Base-by-base conservation (phyloP, 1,140 invertebrate genomes). In the Araneus ventricosus region DNA sequence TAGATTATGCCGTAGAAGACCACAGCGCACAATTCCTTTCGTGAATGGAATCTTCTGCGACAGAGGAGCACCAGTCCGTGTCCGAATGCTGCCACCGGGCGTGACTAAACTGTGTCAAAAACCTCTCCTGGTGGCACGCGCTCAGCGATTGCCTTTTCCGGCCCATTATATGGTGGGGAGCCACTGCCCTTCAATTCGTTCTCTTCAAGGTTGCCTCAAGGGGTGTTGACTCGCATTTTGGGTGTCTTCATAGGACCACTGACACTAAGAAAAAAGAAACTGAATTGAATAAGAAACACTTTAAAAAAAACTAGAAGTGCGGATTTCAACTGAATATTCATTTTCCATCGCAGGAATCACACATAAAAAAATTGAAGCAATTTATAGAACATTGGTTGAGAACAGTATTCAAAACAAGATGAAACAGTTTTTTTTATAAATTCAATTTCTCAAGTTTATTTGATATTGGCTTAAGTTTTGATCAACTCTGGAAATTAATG, bases 41-140 rank as follows among this genome's bases (percentile, higher is more conserved):
- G 30, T 24, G 57, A 61, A 61, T 34, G n/a, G 87, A 45, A 39
- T 75, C 63, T n/a, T 7, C 70, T 34, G 17, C 41, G 37, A 20
- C n/a, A 27, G 27, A 39, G 45, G 45, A 80, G 30, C 88, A 80
- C 22, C 41, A 20, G 52, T 57, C 88, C 88, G 70, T 79, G 30
- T 90, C 67, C 45, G 57, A 70, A 27, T 92, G 82, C 22, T 92
- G 82, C 80, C 90, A 92, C 82, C 63, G 82, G 90, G 90, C 90
- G 90, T 92, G 82, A 92, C 90, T 92, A 92, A 92, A 92, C 57
- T 86, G 90, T 92, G 90, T 92, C 90, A 86, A 92, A 92, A 92
- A 92, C 80, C 90, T 92, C 79, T 30, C 17, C 14, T 8, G n/a
- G 63, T n/a, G 30, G 39, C 37, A 34, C 30, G 59, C 52, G 14